A percentile compares a stretch with the other conserved stretches of the same genome.
Conservation (phyloP, 2,888 invertebrate species). For the Eristalis intricaria region DNA sequence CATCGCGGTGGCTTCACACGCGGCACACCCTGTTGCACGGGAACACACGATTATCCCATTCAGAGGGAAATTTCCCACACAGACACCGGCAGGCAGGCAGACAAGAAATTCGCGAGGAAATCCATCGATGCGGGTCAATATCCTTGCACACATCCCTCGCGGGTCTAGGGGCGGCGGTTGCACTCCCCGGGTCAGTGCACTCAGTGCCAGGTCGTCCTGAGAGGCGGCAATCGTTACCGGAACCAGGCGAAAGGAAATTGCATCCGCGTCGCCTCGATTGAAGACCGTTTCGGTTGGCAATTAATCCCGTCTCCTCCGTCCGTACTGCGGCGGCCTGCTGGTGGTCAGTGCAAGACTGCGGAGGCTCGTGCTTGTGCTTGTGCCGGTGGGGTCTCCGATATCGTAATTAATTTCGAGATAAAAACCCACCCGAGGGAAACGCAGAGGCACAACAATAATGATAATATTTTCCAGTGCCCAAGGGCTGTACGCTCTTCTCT, state of each 20-base stretch:
- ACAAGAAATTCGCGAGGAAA: constrained; percentile 49
- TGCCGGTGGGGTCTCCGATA: constrained; percentile 29
- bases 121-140: constrained; percentile 61
- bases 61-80: constrained; percentile 57
- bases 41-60: constrained; percentile 24
- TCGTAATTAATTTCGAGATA: constrained; percentile 61
- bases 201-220: not conserved
- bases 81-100: constrained; percentile 7
- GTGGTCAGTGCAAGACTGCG: not conserved
- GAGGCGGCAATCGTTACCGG: not conserved
- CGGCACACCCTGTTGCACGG: not conserved
- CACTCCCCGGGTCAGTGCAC: constrained; percentile 10
- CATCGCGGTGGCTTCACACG: constrained; percentile 14
- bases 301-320: constrained; percentile 1
- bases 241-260: constrained; percentile 13
- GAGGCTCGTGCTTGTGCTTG: not conserved
- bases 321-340: not conserved
- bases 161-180: constrained; percentile 4
- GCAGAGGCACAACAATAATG: constrained; percentile 49
- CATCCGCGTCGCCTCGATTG: constrained; percentile 14
- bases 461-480: constrained; percentile 49
- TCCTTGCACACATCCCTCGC: constrained; percentile 4
- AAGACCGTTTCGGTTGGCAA: constrained; percentile 10
- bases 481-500: not conserved
- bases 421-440: constrained; percentile 37